Evolutionary conservation across 2,797 vertebrate genomes (phyloP).

Genomic region (Ptychadena robeensis): DNA sequence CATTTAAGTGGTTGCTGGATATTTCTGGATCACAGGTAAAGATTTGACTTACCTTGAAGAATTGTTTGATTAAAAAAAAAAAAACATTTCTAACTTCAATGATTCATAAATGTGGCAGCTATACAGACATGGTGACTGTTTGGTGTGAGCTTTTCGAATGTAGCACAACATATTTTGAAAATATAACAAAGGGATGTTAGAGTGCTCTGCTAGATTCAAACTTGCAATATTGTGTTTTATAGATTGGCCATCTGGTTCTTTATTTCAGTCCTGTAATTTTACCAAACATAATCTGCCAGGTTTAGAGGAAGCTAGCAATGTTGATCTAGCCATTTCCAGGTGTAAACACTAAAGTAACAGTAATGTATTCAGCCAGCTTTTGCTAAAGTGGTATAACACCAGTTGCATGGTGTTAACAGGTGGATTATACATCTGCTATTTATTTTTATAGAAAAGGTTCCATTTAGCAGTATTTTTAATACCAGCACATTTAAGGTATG

Average conservation of each 20-base stretch:
- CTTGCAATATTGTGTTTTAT: background rate
- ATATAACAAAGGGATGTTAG: background rate
- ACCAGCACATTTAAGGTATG: too few relatives aligned
- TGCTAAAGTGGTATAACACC: background rate
- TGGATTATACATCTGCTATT: too few relatives aligned
- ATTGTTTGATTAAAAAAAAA: background rate
- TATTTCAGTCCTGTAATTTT: background rate
- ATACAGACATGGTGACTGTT: background rate
- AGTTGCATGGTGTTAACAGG: background rate
- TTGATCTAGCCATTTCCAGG: background rate
- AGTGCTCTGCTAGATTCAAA: background rate
- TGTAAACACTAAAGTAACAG: background rate
- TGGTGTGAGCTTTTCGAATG: background rate
- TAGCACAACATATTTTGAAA: background rate
- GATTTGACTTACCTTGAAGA: constrained; percentile 18
- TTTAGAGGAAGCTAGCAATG: background rate
- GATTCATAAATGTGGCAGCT: background rate
- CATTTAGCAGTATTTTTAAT: background rate
- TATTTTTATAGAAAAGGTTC: background rate
- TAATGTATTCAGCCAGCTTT: background rate
- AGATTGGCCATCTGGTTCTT: background rate
- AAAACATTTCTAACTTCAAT: background rate
- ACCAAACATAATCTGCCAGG: background rate
- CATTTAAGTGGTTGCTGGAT: background rate
- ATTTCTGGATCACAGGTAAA: background rate